Conservation (phyloP, 2,888 invertebrate species). For the Anthrax anthrax region DNA sequence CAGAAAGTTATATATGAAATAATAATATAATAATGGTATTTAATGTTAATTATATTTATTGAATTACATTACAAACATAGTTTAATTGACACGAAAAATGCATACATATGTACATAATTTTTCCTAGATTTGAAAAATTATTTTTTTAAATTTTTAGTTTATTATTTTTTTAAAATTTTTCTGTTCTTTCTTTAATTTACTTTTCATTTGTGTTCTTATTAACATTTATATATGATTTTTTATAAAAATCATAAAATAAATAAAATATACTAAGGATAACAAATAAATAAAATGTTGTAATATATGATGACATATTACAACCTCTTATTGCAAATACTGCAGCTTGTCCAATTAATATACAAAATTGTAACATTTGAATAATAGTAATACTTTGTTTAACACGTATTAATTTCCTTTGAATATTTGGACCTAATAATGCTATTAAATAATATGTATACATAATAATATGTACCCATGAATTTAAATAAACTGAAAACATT, state of each 20-base stretch:
- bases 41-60: too few relatives aligned
- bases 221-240: slow-evolving; percentile 38
- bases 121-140: too few relatives aligned
- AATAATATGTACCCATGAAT: slow-evolving; percentile 53
- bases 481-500: slow-evolving; percentile 49
- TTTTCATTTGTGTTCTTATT: too few relatives aligned
- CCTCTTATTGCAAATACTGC: slow-evolving; percentile 39
- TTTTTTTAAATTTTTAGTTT: too few relatives aligned
- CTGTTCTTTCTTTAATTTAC: too few relatives aligned
- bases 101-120: too few relatives aligned
- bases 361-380: slow-evolving; percentile 60
- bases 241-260: slow-evolving; percentile 58
- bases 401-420: slow-evolving; percentile 40
- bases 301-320: slow-evolving; percentile 40
- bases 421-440: slow-evolving; percentile 41
- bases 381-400: slow-evolving; percentile 48
- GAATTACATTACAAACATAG: too few relatives aligned
- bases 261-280: slow-evolving; percentile 51
- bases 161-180: too few relatives aligned
- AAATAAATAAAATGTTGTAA: slow-evolving; percentile 42
- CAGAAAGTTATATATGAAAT: too few relatives aligned
- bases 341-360: slow-evolving; percentile 45
- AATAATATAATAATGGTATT: too few relatives aligned
- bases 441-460: slow-evolving; percentile 65
- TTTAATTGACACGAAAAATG: too few relatives aligned